Evolutionary conservation across 2,888 invertebrate species (phyloP).

Genomic region (Macrosiphum euphorbiae): DNA sequence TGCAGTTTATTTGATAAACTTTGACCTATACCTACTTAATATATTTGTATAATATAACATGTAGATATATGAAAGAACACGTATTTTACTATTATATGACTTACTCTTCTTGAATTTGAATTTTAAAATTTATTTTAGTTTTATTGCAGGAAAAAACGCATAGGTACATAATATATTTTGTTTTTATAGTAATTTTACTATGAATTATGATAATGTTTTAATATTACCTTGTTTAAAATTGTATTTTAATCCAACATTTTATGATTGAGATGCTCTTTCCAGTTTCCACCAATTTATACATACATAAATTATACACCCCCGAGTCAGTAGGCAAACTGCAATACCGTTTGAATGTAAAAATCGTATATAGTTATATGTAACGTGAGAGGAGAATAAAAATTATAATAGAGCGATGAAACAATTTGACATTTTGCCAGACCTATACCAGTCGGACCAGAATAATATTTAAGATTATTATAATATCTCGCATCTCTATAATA

Average conservation of each 20-base stretch:
- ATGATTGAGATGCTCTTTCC: background rate
- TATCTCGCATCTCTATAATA: background rate
- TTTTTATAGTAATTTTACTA: background rate
- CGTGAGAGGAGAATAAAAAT: background rate
- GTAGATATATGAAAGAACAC: too few species aligned
- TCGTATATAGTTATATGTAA: background rate
- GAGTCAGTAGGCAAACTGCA: background rate
- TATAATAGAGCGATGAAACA: background rate
- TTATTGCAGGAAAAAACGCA: background rate
- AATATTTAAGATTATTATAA: background rate
- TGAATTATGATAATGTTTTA: background rate
- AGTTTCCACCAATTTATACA: background rate
- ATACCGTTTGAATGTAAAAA: background rate
- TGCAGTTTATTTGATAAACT: background rate
- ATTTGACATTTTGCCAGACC: background rate
- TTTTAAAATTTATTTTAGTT: background rate
- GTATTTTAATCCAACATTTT: background rate
- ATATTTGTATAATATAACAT: too few species aligned
- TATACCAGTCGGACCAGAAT: background rate
- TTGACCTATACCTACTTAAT: background rate
- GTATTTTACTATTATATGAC: background rate
- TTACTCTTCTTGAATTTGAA: background rate
- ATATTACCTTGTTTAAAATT: background rate
- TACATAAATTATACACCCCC: background rate
- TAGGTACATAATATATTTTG: background rate